These are phyloP conservation scores for Synchiropus splendidus DNA, from an alignment of 2,113 vertebrate genomes.

Conservation along the genomic window DNA sequence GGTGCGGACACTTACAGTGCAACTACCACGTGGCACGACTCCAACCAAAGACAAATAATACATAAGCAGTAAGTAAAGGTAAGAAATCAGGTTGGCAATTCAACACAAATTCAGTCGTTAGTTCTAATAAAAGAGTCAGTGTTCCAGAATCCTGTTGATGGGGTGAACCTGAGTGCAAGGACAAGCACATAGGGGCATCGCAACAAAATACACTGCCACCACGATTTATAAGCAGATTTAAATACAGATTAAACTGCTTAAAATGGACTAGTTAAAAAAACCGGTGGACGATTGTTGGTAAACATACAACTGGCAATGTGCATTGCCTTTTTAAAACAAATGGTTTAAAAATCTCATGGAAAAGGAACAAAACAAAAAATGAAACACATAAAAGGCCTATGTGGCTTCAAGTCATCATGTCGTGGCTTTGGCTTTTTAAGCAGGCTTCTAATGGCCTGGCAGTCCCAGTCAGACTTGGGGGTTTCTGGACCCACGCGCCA, in stretches of 20 bases:
- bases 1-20: slow-evolving; percentile 36
- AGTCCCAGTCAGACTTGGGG: slow-evolving; percentile 25
- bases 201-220: too few relatives aligned
- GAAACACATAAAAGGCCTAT: slow-evolving; percentile 46
- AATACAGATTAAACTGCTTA: background rate
- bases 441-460: slow-evolving; percentile 23
- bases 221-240: too few relatives aligned
- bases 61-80: too few relatives aligned
- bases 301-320: slow-evolving; percentile 7
- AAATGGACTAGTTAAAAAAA: slow-evolving; percentile 11
- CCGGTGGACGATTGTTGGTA: slow-evolving; percentile 25
- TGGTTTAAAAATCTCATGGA: slow-evolving; percentile 42
- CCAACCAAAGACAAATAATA: slow-evolving; percentile 20
- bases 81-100: slow-evolving; percentile 22
- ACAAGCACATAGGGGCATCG: too few relatives aligned
- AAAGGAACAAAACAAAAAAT: slow-evolving; percentile 2
- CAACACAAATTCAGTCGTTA: slow-evolving; percentile 12
- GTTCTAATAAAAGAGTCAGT: too few relatives aligned
- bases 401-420: slow-evolving; percentile 60
- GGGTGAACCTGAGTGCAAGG: too few relatives aligned
- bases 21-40: slow-evolving; percentile 39
- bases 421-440: slow-evolving; percentile 55
- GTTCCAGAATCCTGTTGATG: too few relatives aligned
- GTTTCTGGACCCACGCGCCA: slow-evolving; percentile 24
- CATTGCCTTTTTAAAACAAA: slow-evolving; percentile 45